Conservation (phyloP, 2,888 invertebrate species). For the Drosophila infuscata region DNA sequence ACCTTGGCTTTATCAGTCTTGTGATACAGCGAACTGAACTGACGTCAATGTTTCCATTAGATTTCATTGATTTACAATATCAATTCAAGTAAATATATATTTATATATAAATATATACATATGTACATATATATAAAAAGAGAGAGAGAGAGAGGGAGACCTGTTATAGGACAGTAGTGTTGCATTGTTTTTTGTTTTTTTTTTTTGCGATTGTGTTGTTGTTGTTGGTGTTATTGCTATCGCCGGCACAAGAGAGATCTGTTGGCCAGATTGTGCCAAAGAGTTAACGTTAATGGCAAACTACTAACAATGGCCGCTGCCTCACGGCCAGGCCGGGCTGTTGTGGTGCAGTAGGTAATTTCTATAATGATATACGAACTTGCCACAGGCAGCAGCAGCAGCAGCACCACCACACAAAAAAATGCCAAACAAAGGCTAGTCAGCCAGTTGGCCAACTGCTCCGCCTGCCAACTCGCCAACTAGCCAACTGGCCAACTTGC, state of each 20-base stretch:
- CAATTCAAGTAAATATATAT: constrained; percentile 17
- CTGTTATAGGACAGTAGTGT: constrained; percentile 55
- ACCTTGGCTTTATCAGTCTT: constrained; percentile 43
- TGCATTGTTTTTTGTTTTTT: constrained; percentile 41
- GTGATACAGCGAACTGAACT: constrained; percentile 29
- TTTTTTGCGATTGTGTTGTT: constrained; percentile 26
- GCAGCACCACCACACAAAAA: constrained; percentile 8
- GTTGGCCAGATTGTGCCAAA: constrained; percentile 71
- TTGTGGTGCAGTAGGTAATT: constrained; percentile 73
- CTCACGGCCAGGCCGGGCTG: constrained; percentile 30
- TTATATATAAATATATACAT: not conserved
- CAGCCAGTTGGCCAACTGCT: constrained; percentile 43
- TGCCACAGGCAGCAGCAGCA: constrained; percentile 66
- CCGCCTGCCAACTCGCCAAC: constrained; percentile 43
- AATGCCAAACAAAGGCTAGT: constrained; percentile 55
- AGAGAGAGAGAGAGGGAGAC: constrained; percentile 23
- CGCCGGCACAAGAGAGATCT: constrained; percentile 57
- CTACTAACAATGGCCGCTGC: constrained; percentile 75
- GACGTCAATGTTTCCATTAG: constrained; percentile 73
- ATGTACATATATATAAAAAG: not conserved
- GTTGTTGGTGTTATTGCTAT: constrained; percentile 22
- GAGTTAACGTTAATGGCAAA: constrained; percentile 79
- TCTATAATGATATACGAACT: constrained; percentile 82
- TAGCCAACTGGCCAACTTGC: constrained; percentile 16
- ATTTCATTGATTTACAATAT: constrained; percentile 74